Percentiles rank a stretch among this genome's conserved stretches.
These are phyloP conservation scores for Bostrychus sinensis DNA, from an alignment of 2,113 vertebrate species.

Conservation along the genomic window DNA sequence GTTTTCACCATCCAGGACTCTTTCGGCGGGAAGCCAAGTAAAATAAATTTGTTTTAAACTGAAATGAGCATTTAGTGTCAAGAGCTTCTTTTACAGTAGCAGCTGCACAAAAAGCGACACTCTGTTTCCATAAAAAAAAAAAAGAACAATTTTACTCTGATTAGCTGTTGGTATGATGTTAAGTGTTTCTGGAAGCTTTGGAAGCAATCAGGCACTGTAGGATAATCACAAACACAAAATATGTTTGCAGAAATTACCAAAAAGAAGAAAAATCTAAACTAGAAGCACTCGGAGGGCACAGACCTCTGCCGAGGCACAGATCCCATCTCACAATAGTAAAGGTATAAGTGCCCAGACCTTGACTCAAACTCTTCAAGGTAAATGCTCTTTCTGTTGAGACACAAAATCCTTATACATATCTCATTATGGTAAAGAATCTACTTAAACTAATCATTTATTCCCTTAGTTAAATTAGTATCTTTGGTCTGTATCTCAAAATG, in stretches of 20 bases:
- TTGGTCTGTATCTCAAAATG: too few relatives aligned
- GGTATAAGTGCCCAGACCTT: too few relatives aligned
- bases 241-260: not conserved
- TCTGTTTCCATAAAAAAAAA: constrained; percentile 29
- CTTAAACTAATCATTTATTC: too few relatives aligned
- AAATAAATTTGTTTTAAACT: constrained; percentile 27
- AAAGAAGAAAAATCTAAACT: not conserved
- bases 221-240: not conserved
- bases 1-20: constrained; percentile 6
- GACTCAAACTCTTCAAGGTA: too few relatives aligned
- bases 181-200: constrained; percentile 25
- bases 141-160: constrained; percentile 50
- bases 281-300: too few relatives aligned
- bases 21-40: constrained; percentile 10
- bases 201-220: constrained; percentile 24
- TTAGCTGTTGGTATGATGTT: constrained; percentile 54
- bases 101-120: constrained; percentile 36
- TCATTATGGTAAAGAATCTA: too few relatives aligned
- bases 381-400: too few relatives aligned
- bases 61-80: constrained; percentile 35
- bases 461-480: too few relatives aligned
- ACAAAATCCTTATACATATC: too few relatives aligned
- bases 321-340: too few relatives aligned
- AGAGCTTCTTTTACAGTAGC: constrained; percentile 28
- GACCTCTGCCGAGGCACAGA: not conserved